Base-by-base conservation (phyloP, 2,888 invertebrate species). In the Gryllus longicercus region DNA sequence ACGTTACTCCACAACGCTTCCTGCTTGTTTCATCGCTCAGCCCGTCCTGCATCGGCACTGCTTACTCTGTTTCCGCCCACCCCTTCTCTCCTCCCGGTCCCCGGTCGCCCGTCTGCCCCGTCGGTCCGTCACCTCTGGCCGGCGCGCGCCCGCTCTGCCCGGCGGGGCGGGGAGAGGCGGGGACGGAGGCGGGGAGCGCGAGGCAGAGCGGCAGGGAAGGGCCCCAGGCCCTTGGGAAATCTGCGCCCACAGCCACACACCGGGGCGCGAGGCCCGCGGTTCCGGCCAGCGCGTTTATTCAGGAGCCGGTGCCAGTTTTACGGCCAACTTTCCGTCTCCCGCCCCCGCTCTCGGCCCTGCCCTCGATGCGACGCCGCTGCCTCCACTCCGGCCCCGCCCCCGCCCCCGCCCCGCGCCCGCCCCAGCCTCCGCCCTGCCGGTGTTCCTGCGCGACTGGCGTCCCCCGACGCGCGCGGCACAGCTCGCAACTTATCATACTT, bases 291-390 rank as follows among this genome's bases (percentile, higher is more conserved):
- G 63, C 63, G 63, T 63, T 63, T 63, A 63, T 63, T 63, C 63
- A 63, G 63, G 63, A 63, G 63, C 63, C 63, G n/a, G 10, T n/a
- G 63, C 63, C 63, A 63, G 63, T 63, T 63, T 63, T 63, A 63
- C 63, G 16, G n/a, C 16, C 63, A 63, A 63, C 63, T 63, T 63
- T n/a, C 63, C 63, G n/a, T 63, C 38, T 63, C 63, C 63, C n/a
- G 63, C 38, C 38, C 63, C 63, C 3, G 63, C n/a, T 8, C n/a
- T 63, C 14, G 16, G 3, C 3, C 16, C 5, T 18, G n/a, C 63
- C n/a, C n/a, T n/a, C 63, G 16, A 63, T 63, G 38, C n/a, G 16
- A 12, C 18, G 63, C 63, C 63, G 63, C 63, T 63, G 3, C 63
- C n/a, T 3, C 63, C 63, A 11, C 63, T 8, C n/a, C n/a, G 14